phyloP scores from a whole-genome alignment of 2,113 vertebrate genomes.

The Erpornis zantholeuca region DNA sequence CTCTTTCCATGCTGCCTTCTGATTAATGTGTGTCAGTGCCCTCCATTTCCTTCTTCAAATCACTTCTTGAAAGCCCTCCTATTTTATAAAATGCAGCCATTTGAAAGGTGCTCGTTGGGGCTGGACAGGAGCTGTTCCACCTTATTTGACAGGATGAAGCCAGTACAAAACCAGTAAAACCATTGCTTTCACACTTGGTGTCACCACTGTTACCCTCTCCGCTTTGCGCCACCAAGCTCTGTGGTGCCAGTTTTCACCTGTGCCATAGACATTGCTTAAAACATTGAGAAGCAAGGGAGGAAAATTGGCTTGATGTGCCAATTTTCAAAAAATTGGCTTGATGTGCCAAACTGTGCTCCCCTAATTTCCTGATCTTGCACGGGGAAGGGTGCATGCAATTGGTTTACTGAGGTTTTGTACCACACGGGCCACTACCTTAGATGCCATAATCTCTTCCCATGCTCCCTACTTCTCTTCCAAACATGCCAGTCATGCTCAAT shows the following conservation, averaged over 20 bases:
- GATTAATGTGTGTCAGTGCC: conserved; percentile 61
- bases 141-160: not conserved
- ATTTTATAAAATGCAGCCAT: conserved; percentile 11
- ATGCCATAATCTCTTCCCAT: not conserved
- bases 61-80: conserved; percentile 40
- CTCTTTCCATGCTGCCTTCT: conserved; percentile 18
- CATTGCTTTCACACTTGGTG: not conserved
- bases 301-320: not conserved
- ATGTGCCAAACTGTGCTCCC: not conserved
- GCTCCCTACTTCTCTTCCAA: not conserved
- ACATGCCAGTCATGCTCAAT: not conserved
- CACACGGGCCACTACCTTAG: not conserved
- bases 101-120: not conserved
- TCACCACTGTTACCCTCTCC: not conserved
- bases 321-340: too few species aligned
- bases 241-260: not conserved
- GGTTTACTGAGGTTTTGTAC: not conserved
- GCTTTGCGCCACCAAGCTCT: not conserved
- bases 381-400: not conserved
- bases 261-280: not conserved
- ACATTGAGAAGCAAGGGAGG: not conserved
- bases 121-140: not conserved
- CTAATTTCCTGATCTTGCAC: not conserved
- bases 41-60: conserved; percentile 63
- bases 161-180: not conserved